These are phyloP conservation scores for Catamblyrhynchus diadema DNA, from an alignment of 2,797 vertebrate genomes.

Conservation along the genomic window DNA sequence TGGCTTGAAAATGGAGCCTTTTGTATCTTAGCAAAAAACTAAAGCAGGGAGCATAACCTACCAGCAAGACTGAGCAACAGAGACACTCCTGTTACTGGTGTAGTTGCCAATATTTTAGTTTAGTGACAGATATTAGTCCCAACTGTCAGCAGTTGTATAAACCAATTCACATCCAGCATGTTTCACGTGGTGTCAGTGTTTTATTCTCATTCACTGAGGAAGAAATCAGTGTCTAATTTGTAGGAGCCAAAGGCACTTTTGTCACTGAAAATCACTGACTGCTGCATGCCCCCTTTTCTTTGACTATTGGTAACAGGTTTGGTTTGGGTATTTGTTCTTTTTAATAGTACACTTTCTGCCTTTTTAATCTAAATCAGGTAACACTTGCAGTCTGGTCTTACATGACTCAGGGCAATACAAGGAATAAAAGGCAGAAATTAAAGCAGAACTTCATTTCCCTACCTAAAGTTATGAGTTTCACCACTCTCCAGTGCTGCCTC, in stretches of 20 bases:
- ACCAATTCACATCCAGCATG: neutral
- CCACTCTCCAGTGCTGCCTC: neutral
- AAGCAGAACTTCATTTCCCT: neutral
- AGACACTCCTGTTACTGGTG: neutral
- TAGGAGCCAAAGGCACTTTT: neutral
- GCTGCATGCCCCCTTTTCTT: neutral
- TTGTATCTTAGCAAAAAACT: neutral
- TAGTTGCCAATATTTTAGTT: conserved; percentile 27
- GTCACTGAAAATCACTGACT: neutral
- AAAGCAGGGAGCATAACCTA: neutral
- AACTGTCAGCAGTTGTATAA: neutral
- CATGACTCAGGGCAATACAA: neutral
- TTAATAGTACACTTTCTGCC: neutral
- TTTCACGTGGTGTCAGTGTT: neutral
- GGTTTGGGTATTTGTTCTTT: neutral
- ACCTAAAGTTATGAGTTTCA: neutral
- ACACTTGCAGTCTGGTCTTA: neutral
- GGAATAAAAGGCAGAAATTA: neutral
- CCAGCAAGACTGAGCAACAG: neutral
- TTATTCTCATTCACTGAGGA: neutral
- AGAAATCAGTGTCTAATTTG: neutral
- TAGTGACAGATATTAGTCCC: conserved; percentile 8
- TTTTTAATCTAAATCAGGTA: neutral
- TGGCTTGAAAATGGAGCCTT: neutral
- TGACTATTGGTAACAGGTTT: neutral